A percentile compares a stretch with the other conserved stretches of the same genome.
These are phyloP conservation scores for Rallus limicola DNA, from an alignment of 2,113 vertebrate species.

Conservation along the genomic window DNA sequence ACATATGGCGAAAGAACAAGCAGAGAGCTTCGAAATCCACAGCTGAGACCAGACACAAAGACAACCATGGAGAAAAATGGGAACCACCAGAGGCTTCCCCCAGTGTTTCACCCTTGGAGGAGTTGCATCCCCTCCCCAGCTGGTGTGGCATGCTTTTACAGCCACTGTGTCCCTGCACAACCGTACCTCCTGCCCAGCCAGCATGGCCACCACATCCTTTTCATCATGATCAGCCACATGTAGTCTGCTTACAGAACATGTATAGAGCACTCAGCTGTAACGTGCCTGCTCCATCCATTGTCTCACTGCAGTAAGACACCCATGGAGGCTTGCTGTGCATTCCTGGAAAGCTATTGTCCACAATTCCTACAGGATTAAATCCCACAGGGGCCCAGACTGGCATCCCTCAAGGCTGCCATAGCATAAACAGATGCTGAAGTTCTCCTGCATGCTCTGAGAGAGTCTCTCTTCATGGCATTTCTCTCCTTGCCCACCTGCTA, in stretches of 20 bases:
- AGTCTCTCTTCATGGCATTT: neutral
- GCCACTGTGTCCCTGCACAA: neutral
- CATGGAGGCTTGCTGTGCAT: neutral
- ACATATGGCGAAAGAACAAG: neutral
- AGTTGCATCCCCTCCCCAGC: neutral
- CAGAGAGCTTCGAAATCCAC: neutral
- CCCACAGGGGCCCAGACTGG: too few species aligned
- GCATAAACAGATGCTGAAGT: neutral
- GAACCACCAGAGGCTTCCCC: neutral
- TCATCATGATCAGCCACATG: neutral
- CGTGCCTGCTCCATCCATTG: rapidly evolving
- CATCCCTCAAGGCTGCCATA: neutral
- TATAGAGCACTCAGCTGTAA: neutral
- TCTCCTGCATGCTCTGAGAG: neutral
- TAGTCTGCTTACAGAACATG: neutral
- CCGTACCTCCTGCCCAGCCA: neutral
- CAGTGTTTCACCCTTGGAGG: rapidly evolving
- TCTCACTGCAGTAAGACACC: neutral
- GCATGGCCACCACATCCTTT: neutral
- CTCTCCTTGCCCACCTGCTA: neutral
- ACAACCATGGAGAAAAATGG: neutral
- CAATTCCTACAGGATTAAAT: neutral
- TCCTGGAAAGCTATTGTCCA: neutral
- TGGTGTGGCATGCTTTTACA: neutral
- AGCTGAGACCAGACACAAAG: neutral